phyloP scores from a whole-genome alignment of 1,140 invertebrate genomes.

The Atta texana region DNA sequence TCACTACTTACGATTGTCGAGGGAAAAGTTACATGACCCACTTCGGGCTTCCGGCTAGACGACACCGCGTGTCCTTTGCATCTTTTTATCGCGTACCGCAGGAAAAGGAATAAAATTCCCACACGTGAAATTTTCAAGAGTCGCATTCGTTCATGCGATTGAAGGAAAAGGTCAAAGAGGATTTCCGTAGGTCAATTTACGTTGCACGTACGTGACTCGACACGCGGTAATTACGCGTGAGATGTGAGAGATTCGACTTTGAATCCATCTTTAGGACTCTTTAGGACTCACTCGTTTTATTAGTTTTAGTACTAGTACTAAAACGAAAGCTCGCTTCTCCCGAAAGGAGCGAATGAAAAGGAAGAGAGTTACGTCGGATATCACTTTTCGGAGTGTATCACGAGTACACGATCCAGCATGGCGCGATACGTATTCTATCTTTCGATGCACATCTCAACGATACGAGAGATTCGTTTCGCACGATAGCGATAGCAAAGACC shows the following conservation, averaged over 20 bases:
- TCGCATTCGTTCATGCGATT: not conserved
- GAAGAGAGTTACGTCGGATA: not conserved
- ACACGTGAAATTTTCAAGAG: not conserved
- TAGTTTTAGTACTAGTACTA: not conserved
- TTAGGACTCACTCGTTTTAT: not conserved
- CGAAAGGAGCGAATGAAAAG: not conserved
- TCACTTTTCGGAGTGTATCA: constrained; percentile 12
- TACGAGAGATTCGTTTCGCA: not conserved
- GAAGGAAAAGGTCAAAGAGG: constrained; percentile 12
- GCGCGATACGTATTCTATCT: constrained; percentile 26
- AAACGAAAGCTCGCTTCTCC: not conserved
- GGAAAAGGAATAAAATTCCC: not conserved
- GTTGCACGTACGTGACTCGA: constrained; percentile 28
- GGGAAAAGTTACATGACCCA: constrained; percentile 63
- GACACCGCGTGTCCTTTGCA: constrained; percentile 9
- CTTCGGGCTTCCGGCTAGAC: constrained; percentile 34
- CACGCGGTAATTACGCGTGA: not conserved
- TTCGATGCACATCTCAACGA: constrained; percentile 19
- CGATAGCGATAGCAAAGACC: not conserved
- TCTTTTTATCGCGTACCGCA: not conserved
- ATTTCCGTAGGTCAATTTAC: not conserved
- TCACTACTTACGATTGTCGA: not conserved
- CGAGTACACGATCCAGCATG: constrained; percentile 49
- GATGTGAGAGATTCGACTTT: not conserved
- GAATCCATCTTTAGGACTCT: not conserved